These are phyloP conservation scores for Capitulum mitella DNA, from an alignment of 2,888 invertebrate genomes.

Conservation along the genomic window DNA sequence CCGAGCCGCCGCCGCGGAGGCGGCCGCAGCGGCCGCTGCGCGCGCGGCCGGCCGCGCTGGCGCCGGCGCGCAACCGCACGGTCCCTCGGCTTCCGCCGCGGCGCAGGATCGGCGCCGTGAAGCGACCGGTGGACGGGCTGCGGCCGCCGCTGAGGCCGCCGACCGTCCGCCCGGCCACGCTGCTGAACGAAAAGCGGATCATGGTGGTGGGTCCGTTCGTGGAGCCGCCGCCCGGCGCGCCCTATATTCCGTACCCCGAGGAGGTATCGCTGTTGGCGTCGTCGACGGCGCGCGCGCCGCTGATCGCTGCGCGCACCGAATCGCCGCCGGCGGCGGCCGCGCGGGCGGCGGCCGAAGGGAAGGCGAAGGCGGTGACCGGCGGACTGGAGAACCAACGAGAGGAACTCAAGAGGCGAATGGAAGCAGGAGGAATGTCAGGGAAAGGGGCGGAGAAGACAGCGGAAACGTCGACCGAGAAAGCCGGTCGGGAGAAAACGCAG, in stretches of 20 bases:
- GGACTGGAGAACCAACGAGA: too few species aligned
- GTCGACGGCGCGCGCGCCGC: background rate
- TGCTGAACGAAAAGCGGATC: background rate
- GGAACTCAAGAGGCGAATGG: too few species aligned
- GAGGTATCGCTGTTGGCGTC: background rate
- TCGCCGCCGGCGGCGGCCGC: background rate
- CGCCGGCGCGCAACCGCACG: background rate
- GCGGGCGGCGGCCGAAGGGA: background rate
- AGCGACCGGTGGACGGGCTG: background rate
- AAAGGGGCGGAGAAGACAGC: background rate
- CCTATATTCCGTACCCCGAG: background rate
- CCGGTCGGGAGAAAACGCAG: too few species aligned
- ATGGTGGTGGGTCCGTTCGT: conserved; percentile 9
- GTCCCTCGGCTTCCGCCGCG: background rate
- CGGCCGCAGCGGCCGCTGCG: background rate
- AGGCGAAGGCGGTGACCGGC: too few species aligned
- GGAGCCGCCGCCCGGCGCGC: background rate
- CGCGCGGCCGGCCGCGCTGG: background rate
- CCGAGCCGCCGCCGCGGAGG: background rate
- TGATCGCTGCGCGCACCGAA: too few species aligned
- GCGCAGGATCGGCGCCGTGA: too few species aligned
- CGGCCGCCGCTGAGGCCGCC: background rate
- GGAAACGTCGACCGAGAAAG: too few species aligned
- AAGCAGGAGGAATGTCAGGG: background rate
- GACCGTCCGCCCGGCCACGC: background rate